Evolutionary conservation across 2,888 invertebrate species (phyloP).

Genomic region (Drosophila engyochracea): DNA sequence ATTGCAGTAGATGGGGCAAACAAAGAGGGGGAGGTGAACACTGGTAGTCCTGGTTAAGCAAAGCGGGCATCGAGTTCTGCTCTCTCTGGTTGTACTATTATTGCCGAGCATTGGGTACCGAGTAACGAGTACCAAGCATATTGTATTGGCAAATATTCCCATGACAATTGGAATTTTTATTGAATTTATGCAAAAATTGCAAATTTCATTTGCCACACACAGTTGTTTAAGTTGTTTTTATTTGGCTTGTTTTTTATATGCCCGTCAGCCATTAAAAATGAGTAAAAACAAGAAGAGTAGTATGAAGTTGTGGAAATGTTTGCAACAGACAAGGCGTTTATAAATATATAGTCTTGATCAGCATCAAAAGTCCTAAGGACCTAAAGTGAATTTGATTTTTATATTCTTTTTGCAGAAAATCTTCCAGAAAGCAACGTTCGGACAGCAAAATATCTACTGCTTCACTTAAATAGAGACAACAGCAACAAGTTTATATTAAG

Average conservation of each 20-base stretch:
- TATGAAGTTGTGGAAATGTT: neutral
- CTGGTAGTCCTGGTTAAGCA: neutral
- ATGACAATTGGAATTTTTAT: conserved; percentile 81
- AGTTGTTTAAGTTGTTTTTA: conserved; percentile 35
- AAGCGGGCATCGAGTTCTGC: neutral
- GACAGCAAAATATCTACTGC: neutral
- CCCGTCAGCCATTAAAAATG: neutral
- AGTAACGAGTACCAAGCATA: conserved; percentile 29
- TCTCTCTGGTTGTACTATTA: conserved; percentile 2
- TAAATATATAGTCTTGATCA: neutral
- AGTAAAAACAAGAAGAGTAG: neutral
- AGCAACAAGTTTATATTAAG: too few relatives aligned
- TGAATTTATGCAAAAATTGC: conserved; percentile 81
- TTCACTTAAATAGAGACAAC: neutral
- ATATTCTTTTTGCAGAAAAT: neutral
- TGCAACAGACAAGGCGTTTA: neutral
- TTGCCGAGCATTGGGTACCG: conserved; percentile 8
- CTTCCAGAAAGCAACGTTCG: neutral
- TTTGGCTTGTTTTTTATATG: conserved; percentile 8
- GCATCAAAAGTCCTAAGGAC: neutral
- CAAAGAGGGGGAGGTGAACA: neutral
- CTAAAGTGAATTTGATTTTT: neutral
- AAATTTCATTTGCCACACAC: conserved; percentile 70
- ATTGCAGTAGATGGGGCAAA: conserved; percentile 16
- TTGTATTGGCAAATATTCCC: conserved; percentile 80